A percentile compares a stretch with the other conserved stretches of the same genome.
Evolutionary conservation across 2,797 vertebrate species (phyloP).

Genomic region (Apodemus agrarius): DNA sequence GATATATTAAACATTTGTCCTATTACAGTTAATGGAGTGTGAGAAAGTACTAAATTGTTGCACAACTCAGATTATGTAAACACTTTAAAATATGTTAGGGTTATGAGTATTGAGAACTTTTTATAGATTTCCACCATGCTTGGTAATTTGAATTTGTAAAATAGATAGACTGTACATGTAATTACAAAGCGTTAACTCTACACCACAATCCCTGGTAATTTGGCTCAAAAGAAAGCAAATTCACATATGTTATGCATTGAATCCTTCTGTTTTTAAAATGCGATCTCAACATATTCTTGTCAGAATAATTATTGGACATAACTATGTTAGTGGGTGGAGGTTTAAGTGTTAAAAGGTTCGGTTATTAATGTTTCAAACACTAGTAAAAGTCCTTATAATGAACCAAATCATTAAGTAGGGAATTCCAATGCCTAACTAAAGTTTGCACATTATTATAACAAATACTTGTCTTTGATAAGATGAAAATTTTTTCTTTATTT

Average conservation of each 20-base stretch:
- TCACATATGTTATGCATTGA: neutral
- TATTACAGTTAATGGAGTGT: conserved; percentile 67
- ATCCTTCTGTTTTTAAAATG: conserved; percentile 22
- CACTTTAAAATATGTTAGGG: conserved; percentile 19
- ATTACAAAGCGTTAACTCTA: neutral
- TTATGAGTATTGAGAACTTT: conserved; percentile 43
- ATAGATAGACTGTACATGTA: neutral
- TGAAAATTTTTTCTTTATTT: no score
- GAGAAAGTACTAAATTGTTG: conserved; percentile 56
- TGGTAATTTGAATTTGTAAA: neutral
- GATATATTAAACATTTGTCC: conserved; percentile 58
- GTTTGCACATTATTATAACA: neutral
- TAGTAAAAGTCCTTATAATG: neutral
- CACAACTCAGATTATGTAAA: conserved; percentile 52
- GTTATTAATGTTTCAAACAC: conserved; percentile 23
- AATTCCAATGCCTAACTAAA: conserved; percentile 10
- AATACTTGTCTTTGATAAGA: conserved; percentile 4
- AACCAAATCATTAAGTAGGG: neutral
- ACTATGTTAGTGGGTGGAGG: neutral
- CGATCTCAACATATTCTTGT: neutral
- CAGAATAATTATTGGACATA: conserved; percentile 34
- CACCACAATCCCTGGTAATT: neutral
- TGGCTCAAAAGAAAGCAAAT: conserved; percentile 13
- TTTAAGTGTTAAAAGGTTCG: neutral
- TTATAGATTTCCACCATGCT: neutral